Conservation (phyloP, 2,888 invertebrate genomes). For the Prenolepis imparis region DNA sequence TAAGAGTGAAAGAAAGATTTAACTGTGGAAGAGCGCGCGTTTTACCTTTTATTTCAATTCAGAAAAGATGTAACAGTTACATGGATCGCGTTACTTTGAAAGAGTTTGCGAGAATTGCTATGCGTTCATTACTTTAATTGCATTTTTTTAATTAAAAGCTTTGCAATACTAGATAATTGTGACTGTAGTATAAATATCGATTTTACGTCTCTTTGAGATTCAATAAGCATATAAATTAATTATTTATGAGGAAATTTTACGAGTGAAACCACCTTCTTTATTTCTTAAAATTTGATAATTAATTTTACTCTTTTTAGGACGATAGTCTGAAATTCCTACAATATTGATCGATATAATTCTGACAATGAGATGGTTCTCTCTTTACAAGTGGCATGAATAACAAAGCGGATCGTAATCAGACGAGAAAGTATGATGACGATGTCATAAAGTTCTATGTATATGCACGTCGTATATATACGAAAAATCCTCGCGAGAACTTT, state of each 20-base stretch:
- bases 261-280: conserved; percentile 13
- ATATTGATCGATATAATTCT: conserved; percentile 16
- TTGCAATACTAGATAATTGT: conserved; percentile 10
- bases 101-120: background rate
- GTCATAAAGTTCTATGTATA: conserved; percentile 53
- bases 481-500: conserved; percentile 72
- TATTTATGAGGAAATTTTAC: background rate
- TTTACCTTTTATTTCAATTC: background rate
- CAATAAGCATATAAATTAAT: conserved; percentile 11
- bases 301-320: background rate
- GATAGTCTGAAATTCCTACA: background rate
- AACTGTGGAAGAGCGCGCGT: too few species aligned
- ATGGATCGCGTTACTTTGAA: background rate
- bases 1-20: background rate
- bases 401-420: conserved; percentile 25
- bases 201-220: background rate
- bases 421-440: background rate
- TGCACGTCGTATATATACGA: background rate
- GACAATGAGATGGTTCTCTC: background rate
- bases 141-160: background rate
- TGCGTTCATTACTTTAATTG: background rate
- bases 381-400: conserved; percentile 16
- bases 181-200: conserved; percentile 5
- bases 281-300: conserved; percentile 21
- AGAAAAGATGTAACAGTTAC: background rate